Percentiles rank a stretch among this genome's conserved stretches.
Conservation (phyloP, 2,797 vertebrate genomes). For the Aplochiton taeniatus region DNA sequence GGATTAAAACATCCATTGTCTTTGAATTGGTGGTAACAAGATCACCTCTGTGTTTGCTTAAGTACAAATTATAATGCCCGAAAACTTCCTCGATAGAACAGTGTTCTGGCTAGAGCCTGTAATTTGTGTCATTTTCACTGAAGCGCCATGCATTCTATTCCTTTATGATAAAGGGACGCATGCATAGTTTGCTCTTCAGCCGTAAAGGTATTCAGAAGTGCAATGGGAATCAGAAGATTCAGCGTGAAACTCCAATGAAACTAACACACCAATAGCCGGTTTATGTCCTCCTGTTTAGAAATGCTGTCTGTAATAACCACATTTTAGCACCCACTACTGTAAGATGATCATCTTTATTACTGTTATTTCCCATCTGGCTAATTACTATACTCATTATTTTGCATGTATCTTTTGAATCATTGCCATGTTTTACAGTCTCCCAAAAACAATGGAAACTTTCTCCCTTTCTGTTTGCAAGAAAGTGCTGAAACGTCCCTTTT, state of each 20-base stretch:
- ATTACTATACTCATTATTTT: conserved; percentile 80
- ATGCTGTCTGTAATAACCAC: conserved; percentile 56
- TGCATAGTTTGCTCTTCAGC: background rate
- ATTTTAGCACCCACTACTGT: conserved; percentile 64
- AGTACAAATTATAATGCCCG: conserved; percentile 40
- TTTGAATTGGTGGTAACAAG: conserved; percentile 37
- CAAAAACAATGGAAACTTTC: conserved; percentile 83
- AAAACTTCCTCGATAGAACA: conserved; percentile 21
- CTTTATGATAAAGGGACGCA: conserved; percentile 5
- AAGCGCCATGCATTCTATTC: conserved; percentile 23
- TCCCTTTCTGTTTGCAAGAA: conserved; percentile 74
- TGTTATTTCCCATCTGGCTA: conserved; percentile 71
- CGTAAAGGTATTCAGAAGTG: background rate
- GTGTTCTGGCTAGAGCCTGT: conserved; percentile 28
- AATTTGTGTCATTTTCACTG: conserved; percentile 38
- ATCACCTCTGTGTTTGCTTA: conserved; percentile 36
- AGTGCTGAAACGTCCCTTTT: conserved; percentile 79
- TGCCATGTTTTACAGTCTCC: conserved; percentile 79
- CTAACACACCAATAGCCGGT: conserved; percentile 32
- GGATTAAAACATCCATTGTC: conserved; percentile 46
- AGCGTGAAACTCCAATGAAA: too few relatives aligned
- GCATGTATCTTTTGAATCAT: conserved; percentile 84
- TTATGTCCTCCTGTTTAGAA: conserved; percentile 29
- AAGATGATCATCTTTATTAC: conserved; percentile 69
- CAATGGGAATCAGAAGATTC: too few relatives aligned